Conservation (phyloP, 2,888 invertebrate species). For the Nymphalis c-album region DNA sequence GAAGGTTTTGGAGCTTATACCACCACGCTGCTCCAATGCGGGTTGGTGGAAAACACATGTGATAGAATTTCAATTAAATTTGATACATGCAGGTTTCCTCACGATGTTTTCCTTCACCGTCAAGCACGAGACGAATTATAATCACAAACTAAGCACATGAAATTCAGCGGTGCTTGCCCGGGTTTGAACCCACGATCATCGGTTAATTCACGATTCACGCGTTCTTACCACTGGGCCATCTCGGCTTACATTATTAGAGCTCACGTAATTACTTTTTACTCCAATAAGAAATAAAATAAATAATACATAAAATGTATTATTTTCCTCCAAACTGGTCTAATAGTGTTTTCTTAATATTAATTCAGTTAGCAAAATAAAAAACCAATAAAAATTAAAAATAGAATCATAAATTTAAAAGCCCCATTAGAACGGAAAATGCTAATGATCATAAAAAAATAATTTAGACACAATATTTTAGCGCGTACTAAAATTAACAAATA, state of each 20-base stretch:
- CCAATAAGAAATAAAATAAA: background rate
- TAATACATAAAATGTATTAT: background rate
- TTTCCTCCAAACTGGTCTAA: constrained; percentile 21
- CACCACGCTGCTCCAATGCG: no score
- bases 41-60: no score
- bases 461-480: background rate
- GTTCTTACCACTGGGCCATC: no score
- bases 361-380: constrained; percentile 20
- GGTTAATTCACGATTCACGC: no score
- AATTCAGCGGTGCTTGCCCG: no score
- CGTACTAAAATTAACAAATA: background rate
- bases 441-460: constrained; percentile 6
- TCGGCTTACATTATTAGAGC: background rate
- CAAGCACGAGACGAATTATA: no score
- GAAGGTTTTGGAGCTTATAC: no score
- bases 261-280: background rate
- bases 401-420: constrained; percentile 46
- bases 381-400: constrained; percentile 27
- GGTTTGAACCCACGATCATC: no score
- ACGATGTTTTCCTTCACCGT: no score
- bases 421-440: constrained; percentile 46
- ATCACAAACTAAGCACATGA: no score
- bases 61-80: no score
- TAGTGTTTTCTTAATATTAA: constrained; percentile 18
- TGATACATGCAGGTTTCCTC: no score